phyloP scores from a whole-genome alignment of 2,113 vertebrate genomes.

The Dasyurus viverrinus region DNA sequence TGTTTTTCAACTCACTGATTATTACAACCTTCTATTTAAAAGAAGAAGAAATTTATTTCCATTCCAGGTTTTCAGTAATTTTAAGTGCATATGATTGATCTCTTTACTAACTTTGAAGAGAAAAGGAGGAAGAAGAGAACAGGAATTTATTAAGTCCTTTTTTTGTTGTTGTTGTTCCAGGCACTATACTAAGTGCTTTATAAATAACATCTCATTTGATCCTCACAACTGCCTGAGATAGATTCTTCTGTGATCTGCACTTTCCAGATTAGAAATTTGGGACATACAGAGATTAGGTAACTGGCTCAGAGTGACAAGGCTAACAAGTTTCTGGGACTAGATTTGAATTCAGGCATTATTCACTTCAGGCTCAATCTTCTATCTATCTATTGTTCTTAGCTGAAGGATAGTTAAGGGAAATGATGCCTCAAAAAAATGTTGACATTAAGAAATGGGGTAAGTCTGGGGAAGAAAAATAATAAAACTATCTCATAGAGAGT shows the following conservation, averaged over 20 bases:
- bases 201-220: background rate
- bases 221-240: background rate
- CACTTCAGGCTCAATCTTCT: background rate
- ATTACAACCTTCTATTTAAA: background rate
- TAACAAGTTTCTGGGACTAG: no score
- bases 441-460: background rate
- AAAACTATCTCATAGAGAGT: background rate
- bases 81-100: background rate
- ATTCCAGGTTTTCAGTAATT: constrained; percentile 29
- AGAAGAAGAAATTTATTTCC: background rate
- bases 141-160: background rate
- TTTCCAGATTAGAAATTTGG: background rate
- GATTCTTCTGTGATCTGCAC: background rate
- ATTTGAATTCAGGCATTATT: background rate
- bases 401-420: background rate
- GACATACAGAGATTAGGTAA: no score
- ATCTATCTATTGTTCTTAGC: background rate
- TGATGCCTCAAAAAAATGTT: background rate
- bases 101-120: background rate
- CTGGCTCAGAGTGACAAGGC: background rate
- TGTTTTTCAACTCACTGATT: background rate
- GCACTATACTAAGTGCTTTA: background rate
- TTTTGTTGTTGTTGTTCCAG: background rate
- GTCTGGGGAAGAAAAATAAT: background rate
- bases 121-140: background rate